Base-by-base conservation (phyloP, 2,113 vertebrate species). In the Phalacrocorax aristotelis region DNA sequence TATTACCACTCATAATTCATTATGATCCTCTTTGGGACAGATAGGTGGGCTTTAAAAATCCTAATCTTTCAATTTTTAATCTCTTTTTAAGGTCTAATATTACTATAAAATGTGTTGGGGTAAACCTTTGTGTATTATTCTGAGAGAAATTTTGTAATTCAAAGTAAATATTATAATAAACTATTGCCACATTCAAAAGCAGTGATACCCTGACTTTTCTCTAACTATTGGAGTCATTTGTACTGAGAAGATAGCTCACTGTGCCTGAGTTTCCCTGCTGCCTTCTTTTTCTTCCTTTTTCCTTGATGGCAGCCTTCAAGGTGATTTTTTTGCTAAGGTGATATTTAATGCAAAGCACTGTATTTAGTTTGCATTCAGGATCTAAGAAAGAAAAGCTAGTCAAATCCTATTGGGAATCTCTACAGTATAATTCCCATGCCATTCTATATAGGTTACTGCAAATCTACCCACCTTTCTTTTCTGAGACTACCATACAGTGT, bases 361-460 rank as follows among this genome's bases (percentile, higher is more conserved):
- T 77, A 38, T 66, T 93, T 78, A 72, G 61, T 85, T 91, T 85
- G 15, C 44, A 72, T 71, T 90, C 29, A 51, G 21, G 15, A 51
- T 36, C 40, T 60, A 46, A 93, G 51, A 87, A 95, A 90, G 70
- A 84, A 85, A 95, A 95, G 42, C 36, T 61, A 72, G 23, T 87
- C 27, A 91, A 76, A 97, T 79, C 69, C 94, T 90, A 36, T n/a
- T 57, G 52, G 32, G 88, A 93, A 92, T 54, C 21, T 89, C 83
- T 68, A 23, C 21, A 40, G 38, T 71, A 12, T 38, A 78, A 94
- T 42, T 88, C 69, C 36, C 52, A 46, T 81, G 74, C 26, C 48
- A 23, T 58, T 90, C 64, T 84, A 64, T 72, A 66, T 51, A 92
- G 30, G 82, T 90, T 90, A 83, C 78, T 61, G 38, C 34, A 95